Evolutionary conservation across 2,888 invertebrate species (phyloP).

Genomic region (Amphimallon solstitiale): DNA sequence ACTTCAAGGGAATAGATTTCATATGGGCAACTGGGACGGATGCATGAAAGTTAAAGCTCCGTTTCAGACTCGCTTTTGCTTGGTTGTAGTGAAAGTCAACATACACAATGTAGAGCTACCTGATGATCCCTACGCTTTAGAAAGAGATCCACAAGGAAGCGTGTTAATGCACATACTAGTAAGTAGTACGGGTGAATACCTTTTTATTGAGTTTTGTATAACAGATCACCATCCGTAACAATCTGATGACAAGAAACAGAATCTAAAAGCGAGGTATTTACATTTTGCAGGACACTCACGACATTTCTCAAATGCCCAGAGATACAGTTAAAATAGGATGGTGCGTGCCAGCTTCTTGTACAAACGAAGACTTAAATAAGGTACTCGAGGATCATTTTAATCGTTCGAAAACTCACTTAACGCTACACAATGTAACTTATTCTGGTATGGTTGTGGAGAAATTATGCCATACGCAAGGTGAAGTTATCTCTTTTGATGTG

Average conservation of each 20-base stretch:
- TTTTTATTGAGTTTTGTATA: too few species aligned
- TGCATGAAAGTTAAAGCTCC: conserved; percentile 63
- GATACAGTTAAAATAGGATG: conserved; percentile 57
- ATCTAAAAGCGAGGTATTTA: neutral
- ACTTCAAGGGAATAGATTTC: conserved; percentile 67
- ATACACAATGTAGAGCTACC: conserved; percentile 50
- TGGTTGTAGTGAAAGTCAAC: too few species aligned
- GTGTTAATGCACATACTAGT: conserved; percentile 58
- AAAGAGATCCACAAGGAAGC: conserved; percentile 54
- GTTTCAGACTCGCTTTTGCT: conserved; percentile 61
- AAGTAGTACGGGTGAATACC: too few species aligned
- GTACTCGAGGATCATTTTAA: conserved; percentile 53
- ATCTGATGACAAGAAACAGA: too few species aligned
- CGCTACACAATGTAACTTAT: conserved; percentile 52
- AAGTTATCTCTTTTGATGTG: conserved; percentile 50
- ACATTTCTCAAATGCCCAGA: conserved; percentile 56
- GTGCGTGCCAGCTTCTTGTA: conserved; percentile 60
- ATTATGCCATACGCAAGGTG: conserved; percentile 55
- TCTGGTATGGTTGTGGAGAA: conserved; percentile 56
- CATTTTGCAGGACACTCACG: conserved; percentile 47
- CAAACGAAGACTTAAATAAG: conserved; percentile 53
- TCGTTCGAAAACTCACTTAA: conserved; percentile 53
- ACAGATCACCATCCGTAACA: too few species aligned
- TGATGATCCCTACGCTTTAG: conserved; percentile 53
- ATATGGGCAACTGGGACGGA: conserved; percentile 72